Conservation (phyloP, 1,140 invertebrate genomes). For the Proctacanthus coquilletti region DNA sequence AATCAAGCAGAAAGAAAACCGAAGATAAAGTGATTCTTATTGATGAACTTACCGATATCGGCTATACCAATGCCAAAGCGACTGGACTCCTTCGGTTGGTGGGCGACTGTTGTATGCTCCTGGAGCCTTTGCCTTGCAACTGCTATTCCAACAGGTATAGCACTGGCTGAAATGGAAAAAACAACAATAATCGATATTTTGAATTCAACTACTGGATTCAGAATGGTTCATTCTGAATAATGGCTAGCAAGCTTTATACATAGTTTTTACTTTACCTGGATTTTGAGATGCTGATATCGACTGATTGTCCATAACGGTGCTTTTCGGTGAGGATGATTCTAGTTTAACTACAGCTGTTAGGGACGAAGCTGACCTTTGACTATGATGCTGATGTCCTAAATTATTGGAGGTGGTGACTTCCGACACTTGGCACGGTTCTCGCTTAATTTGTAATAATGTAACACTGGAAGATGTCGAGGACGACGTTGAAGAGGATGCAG, state of each 20-base stretch:
- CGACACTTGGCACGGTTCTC: slow-evolving; percentile 47
- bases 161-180: slow-evolving; percentile 28
- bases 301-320: slow-evolving; percentile 17
- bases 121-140: slow-evolving; percentile 64
- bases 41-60: slow-evolving; percentile 36
- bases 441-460: slow-evolving; percentile 37
- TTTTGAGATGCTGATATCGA: background rate
- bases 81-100: slow-evolving; percentile 27
- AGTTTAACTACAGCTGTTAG: slow-evolving; percentile 31
- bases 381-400: slow-evolving; percentile 27
- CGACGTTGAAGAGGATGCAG: no score
- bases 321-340: slow-evolving; percentile 33
- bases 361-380: slow-evolving; percentile 20
- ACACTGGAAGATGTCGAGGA: slow-evolving; percentile 18
- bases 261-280: slow-evolving; percentile 1
- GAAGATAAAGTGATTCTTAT: no score
- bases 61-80: slow-evolving; percentile 33
- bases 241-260: no score
- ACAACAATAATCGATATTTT: background rate
- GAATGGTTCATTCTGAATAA: no score
- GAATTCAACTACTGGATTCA: no score
- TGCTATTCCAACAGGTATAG: slow-evolving; percentile 74
- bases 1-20: no score
- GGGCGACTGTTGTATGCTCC: slow-evolving; percentile 36
- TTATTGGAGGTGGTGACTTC: slow-evolving; percentile 46